Evolutionary conservation across 1,140 invertebrate species (phyloP), one percentile per base, ranked within the genome.

Genomic region (Lineus longissimus): DNA sequence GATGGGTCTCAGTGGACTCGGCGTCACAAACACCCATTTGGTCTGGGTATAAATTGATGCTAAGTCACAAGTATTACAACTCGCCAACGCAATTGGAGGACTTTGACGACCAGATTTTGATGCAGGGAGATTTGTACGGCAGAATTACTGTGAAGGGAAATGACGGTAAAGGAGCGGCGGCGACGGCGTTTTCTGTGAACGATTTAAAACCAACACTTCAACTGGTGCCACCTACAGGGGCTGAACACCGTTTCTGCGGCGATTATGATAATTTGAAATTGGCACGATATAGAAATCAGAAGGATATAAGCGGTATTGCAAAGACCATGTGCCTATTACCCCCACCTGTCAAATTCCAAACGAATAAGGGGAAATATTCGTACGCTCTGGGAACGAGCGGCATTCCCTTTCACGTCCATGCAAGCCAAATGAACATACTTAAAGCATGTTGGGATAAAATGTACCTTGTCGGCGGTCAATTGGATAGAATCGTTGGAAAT

Each of bases 231-330:
- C 47, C 47, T n/a, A 51, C 6, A 7, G 47, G 47, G 6, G n/a
- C 6, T 6, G 47, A 51, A 51, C n/a, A 51, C n/a, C 47, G n/a
- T 4, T 51, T 23, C n/a, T 51, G 47, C 47, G 47, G 47, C n/a
- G 47, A 51, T 51, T 51, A 51, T 51, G 47, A 51, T n/a, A 51
- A 51, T n/a, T 27, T 51, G 19, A n/a, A 51, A 51, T 51, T 51
- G 47, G n/a, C 47, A 4, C 19, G n/a, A n/a, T 51, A 7, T 51
- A 19, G n/a, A 51, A 51, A 51, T 51, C 6, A 27, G 47, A 51
- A 51, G 47, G 47, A 51, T n/a, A 51, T 51, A 51, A 51, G 47
- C 25, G 47, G 6, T 19, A 6, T 51, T 23, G n/a, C 6, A 6
- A 51, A 51, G 47, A 51, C 47, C 25, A 51, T 51, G 47, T 51